Evolutionary conservation across 1,140 invertebrate genomes (phyloP).

Genomic region (Gryllus bimaculatus): DNA sequence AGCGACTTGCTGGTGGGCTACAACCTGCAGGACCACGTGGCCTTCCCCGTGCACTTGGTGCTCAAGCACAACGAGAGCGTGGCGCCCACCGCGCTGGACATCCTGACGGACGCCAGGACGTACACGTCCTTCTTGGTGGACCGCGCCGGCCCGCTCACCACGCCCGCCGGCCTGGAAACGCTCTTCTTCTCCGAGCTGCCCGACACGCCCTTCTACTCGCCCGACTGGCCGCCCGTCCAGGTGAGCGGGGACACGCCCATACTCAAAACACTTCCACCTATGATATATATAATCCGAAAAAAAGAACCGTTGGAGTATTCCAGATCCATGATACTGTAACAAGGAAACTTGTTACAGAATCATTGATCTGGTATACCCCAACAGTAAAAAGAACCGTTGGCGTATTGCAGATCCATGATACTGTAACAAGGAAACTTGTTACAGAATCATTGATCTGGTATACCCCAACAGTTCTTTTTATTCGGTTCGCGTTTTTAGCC

Average conservation of each 20-base stretch:
- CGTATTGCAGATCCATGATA: no score
- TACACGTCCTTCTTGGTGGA: not conserved
- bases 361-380: no score
- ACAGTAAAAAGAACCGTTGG: no score
- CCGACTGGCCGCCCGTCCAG: not conserved
- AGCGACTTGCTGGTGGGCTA: slow-evolving; percentile 29
- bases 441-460: no score
- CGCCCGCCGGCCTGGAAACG: not conserved
- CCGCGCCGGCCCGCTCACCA: not conserved
- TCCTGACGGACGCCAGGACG: not conserved
- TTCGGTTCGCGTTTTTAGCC: no score
- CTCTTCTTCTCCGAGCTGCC: not conserved
- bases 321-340: no score
- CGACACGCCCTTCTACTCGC: not conserved
- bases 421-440: no score
- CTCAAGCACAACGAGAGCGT: not conserved
- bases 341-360: no score
- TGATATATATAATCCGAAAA: no score
- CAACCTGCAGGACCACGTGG: slow-evolving; percentile 21
- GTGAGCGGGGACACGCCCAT: not conserved
- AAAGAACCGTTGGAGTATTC: no score
- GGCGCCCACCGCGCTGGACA: not conserved
- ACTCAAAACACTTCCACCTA: no score
- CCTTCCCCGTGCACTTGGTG: not conserved
- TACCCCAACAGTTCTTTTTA: no score